A percentile compares a stretch with the other conserved stretches of the same genome.
Evolutionary conservation across 37 sponge, comb jelly and placozoan genomes (phyloP).

Genomic region (Ephydatia muelleri): DNA sequence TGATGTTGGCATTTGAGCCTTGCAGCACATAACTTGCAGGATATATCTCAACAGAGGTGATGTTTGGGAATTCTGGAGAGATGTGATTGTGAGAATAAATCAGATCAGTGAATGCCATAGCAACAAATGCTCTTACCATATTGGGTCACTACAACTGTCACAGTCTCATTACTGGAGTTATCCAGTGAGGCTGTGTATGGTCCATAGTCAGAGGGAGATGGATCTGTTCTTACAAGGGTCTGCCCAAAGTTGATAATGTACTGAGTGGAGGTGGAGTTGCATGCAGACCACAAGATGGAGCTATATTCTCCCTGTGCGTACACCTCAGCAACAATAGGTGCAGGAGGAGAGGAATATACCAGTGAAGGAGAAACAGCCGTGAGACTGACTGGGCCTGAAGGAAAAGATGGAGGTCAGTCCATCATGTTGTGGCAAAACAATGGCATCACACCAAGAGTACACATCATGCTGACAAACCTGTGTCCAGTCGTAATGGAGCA

Average conservation of each 20-base stretch:
- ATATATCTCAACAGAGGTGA: not conserved
- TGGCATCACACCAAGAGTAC: too few relatives aligned
- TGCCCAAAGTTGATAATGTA: not conserved
- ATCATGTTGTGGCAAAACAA: too few relatives aligned
- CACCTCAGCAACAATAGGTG: not conserved
- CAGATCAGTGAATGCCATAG: not conserved
- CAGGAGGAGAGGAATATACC: not conserved
- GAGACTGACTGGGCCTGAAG: not conserved
- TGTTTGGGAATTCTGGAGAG: not conserved
- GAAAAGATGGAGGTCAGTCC: not conserved
- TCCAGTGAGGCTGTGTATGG: not conserved
- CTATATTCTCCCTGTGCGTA: not conserved
- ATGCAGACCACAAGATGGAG: not conserved
- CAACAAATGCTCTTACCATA: not conserved
- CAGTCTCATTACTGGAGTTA: not conserved
- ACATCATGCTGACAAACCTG: conserved; percentile 10
- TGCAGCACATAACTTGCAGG: not conserved
- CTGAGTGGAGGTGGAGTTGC: not conserved
- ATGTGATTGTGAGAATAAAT: not conserved
- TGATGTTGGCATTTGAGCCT: not conserved
- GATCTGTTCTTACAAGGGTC: not conserved
- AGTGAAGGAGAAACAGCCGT: not conserved
- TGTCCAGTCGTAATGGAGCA: conserved; percentile 35
- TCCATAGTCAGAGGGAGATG: not conserved
- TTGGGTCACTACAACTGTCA: not conserved